phyloP scores from a whole-genome alignment of 2,113 vertebrate species.

The Cricetomys ansorgei region DNA sequence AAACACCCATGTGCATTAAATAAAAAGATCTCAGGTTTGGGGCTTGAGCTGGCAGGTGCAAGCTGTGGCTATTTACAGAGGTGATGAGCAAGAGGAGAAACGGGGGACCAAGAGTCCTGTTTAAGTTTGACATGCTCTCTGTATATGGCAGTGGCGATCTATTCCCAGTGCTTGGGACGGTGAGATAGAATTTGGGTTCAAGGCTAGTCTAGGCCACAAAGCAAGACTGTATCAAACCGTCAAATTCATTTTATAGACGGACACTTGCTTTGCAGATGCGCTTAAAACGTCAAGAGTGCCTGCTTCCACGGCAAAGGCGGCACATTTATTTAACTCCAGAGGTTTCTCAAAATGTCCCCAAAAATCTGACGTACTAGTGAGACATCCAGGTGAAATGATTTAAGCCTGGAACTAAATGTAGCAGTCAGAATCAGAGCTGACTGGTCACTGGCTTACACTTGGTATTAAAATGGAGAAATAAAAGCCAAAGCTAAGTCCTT shows the following conservation, averaged over 20 bases:
- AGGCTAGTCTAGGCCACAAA: neutral
- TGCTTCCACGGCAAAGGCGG: neutral
- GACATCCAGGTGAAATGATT: neutral
- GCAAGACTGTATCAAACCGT: neutral
- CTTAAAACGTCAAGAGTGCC: neutral
- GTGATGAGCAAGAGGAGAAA: neutral
- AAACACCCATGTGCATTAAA: neutral
- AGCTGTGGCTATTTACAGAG: neutral
- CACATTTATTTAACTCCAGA: neutral
- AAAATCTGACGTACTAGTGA: neutral
- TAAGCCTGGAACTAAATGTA: slow-evolving; percentile 4
- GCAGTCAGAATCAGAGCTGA: neutral
- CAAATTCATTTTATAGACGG: neutral
- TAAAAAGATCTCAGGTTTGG: neutral
- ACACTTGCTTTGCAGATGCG: neutral
- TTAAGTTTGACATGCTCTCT: neutral
- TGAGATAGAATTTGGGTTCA: neutral
- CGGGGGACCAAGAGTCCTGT: neutral
- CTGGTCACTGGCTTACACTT: neutral
- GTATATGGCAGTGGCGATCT: no score
- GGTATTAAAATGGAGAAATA: neutral
- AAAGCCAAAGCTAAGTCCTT: neutral
- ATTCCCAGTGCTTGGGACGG: neutral
- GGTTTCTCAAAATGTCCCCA: neutral
- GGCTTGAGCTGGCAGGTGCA: neutral